These are phyloP conservation scores for Podocnemis expansa DNA, from an alignment of 2,113 vertebrate genomes.

Conservation along the genomic window DNA sequence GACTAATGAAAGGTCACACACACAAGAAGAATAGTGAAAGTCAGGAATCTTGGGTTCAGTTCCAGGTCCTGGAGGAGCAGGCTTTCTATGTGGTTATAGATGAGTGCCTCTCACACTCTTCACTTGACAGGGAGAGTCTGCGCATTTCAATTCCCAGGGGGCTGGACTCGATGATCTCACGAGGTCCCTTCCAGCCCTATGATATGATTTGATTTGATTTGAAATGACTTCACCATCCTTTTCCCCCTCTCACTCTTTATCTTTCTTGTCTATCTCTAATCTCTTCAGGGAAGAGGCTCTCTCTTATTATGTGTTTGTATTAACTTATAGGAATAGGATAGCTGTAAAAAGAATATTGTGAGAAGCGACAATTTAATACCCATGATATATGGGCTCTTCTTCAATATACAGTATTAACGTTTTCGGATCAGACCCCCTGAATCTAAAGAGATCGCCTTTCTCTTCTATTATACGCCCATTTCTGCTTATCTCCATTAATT, in stretches of 20 bases:
- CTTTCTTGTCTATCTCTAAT: not conserved
- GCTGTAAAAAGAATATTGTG: not conserved
- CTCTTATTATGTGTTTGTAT: not conserved
- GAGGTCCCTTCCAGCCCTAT: too few relatives aligned
- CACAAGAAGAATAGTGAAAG: too few relatives aligned
- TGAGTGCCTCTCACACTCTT: too few relatives aligned
- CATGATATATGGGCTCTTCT: accelerated
- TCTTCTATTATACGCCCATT: not conserved
- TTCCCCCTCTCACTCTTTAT: not conserved
- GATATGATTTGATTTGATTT: too few relatives aligned
- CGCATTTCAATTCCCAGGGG: not conserved
- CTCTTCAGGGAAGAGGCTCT: not conserved
- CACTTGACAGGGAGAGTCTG: not conserved
- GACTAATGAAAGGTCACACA: too few relatives aligned
- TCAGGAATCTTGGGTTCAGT: too few relatives aligned
- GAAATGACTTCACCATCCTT: not conserved
- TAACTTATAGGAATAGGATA: too few relatives aligned
- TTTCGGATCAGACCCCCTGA: not conserved
- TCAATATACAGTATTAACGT: not conserved
- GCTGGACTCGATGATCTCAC: too few relatives aligned
- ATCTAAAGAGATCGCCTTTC: not conserved
- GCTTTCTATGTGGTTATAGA: too few relatives aligned
- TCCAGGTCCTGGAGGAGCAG: too few relatives aligned
- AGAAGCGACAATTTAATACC: not conserved
- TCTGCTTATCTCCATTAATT: not conserved